Evolutionary conservation across 2,888 invertebrate species (phyloP), one percentile per base, ranked within the genome.

Genomic region (Anodontia alba): DNA sequence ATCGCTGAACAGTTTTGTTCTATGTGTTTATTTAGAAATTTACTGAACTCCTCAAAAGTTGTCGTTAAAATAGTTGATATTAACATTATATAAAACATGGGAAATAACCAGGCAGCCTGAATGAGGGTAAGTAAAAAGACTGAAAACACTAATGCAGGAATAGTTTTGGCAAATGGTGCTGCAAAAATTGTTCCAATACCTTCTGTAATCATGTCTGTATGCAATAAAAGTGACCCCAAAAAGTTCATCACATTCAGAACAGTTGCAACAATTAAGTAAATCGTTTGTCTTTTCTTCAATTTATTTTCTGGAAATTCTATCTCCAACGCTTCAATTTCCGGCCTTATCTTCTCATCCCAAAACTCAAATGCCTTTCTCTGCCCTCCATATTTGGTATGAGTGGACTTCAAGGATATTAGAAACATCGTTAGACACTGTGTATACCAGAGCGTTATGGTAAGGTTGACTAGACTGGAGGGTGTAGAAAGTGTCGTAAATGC

Each of bases 331-430:
- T 72, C 51, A 23, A 57, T 36, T n/a, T 15, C 57, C 7, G 72
- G 72, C 10, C 7, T 36, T 23, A 72, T 38, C 15, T 23, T 42
- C 8, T 51, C 46, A 57, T 72, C 51, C 51, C 51, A 72, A 10
- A 43, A 36, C 2, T 72, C 38, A 57, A 72, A 72, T 12, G 57
- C 72, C 26, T 38, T 36, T 12, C n/a, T n/a, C n/a, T 57, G 72
- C 8, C 23, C 15, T 7, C 57, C 49, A 33, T 71, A 31, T 31
- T 49, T 46, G 0, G 31, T 20, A 15, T 33, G 26, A 17, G 3
- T 29, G 7, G 49, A 43, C n/a, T 49, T 71, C 15, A 26, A 49
- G 5, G 49, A 36, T 12, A 71, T 71, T 26, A 71, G 17, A 49
- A 71, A 49, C 17, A 3, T 23, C 1, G n/a, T 2, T 2, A 71